Conservation (phyloP, 2,888 invertebrate species). For the Mechanitis mazaeus region DNA sequence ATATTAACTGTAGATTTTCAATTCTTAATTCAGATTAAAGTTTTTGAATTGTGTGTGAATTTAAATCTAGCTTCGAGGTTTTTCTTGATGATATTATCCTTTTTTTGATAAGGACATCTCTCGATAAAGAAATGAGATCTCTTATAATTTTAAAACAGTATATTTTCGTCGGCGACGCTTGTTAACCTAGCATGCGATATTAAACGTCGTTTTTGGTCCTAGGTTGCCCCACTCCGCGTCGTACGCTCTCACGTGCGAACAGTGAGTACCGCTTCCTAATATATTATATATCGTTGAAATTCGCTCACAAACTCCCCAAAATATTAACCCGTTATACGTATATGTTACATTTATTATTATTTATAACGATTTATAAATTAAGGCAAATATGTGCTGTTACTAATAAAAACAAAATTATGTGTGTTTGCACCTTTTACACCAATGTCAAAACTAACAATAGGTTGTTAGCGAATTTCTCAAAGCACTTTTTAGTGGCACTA, state of each 20-base stretch:
- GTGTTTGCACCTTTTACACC: background rate
- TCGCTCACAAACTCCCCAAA: constrained; percentile 18
- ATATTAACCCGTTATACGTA: background rate
- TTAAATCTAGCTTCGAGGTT: background rate
- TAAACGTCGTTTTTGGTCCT: constrained; percentile 72
- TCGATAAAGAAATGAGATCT: no score
- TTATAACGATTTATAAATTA: no score
- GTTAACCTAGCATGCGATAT: constrained; percentile 72
- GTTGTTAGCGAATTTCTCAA: constrained; percentile 24
- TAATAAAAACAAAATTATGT: background rate
- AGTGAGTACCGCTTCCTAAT: constrained; percentile 76
- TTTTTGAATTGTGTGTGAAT: no score
- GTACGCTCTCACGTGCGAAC: constrained; percentile 80
- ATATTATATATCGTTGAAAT: constrained; percentile 35
- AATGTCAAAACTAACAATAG: constrained; percentile 4
- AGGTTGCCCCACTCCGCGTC: constrained; percentile 79
- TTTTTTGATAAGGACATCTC: background rate
- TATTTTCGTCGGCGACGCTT: constrained; percentile 46
- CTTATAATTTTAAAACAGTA: background rate
- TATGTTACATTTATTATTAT: background rate
- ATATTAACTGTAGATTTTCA: background rate
- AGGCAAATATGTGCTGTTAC: no score
- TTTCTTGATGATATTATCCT: background rate
- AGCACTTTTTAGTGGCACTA: constrained; percentile 21
- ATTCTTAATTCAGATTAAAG: background rate